Percentiles rank a stretch among this genome's conserved stretches.
phyloP scores from a whole-genome alignment of 2,797 vertebrate species.

The Pterois miles region DNA sequence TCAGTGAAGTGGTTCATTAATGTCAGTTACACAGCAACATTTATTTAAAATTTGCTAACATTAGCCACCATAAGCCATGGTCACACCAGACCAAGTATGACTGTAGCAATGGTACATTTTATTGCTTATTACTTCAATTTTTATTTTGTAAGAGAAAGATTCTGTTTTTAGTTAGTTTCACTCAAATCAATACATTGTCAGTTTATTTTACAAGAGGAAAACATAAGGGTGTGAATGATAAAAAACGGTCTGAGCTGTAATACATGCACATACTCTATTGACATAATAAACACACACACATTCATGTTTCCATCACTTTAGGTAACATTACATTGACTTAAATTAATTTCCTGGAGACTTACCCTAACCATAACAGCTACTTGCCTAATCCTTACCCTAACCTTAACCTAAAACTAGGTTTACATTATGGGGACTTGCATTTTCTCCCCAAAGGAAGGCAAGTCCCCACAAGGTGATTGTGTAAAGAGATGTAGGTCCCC shows the following conservation, averaged over 20 bases:
- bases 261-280: not conserved
- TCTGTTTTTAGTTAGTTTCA: not conserved
- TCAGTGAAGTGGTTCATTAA: not conserved
- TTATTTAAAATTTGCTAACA: not conserved
- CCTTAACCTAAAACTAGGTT: not conserved
- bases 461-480: not conserved
- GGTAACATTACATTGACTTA: not conserved
- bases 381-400: not conserved
- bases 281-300: not conserved
- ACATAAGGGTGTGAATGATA: not conserved
- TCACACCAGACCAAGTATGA: not conserved
- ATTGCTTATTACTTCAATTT: not conserved
- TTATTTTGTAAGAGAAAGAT: not conserved
- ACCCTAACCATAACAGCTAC: not conserved
- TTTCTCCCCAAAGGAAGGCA: no score
- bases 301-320: not conserved
- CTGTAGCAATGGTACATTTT: not conserved
- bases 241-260: not conserved
- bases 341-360: no score
- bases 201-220: not conserved
- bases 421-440: no score
- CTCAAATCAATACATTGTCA: not conserved
- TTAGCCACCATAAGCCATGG: not conserved
- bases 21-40: not conserved
- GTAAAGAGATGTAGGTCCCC: not conserved